These are phyloP conservation scores for Tamandua tetradactyla DNA, from an alignment of 2,797 vertebrate species.

Conservation along the genomic window DNA sequence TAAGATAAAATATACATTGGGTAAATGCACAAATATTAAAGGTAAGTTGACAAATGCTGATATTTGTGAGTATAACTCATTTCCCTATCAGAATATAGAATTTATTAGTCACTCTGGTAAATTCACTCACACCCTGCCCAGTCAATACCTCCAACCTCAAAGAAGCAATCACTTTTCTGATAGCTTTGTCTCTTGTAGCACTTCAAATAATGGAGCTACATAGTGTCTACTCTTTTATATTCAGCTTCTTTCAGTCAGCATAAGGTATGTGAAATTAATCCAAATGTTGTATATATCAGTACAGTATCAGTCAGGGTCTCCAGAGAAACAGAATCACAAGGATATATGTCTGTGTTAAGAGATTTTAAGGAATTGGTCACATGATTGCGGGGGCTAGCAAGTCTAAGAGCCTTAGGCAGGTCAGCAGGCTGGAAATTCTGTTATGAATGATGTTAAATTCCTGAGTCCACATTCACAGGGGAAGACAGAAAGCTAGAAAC, in stretches of 20 bases:
- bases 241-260: neutral
- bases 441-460: too few relatives aligned
- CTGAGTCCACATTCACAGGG: too few relatives aligned
- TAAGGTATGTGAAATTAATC: neutral
- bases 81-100: neutral
- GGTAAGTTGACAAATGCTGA: neutral
- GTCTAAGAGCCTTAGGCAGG: too few relatives aligned
- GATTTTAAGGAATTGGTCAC: too few relatives aligned
- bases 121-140: neutral
- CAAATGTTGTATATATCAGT: neutral
- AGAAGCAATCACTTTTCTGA: neutral
- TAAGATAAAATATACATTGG: neutral
- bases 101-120: neutral
- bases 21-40: neutral
- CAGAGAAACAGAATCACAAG: too few relatives aligned
- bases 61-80: neutral
- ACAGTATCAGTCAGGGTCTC: too few relatives aligned
- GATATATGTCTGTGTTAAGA: too few relatives aligned
- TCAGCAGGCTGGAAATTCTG: too few relatives aligned
- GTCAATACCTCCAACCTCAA: neutral
- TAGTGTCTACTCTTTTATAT: neutral
- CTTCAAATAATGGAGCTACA: neutral
- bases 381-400: too few relatives aligned
- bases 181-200: neutral
- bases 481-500: too few relatives aligned